Conservation (phyloP, 2,888 invertebrate species). For the Laothoe populi region DNA sequence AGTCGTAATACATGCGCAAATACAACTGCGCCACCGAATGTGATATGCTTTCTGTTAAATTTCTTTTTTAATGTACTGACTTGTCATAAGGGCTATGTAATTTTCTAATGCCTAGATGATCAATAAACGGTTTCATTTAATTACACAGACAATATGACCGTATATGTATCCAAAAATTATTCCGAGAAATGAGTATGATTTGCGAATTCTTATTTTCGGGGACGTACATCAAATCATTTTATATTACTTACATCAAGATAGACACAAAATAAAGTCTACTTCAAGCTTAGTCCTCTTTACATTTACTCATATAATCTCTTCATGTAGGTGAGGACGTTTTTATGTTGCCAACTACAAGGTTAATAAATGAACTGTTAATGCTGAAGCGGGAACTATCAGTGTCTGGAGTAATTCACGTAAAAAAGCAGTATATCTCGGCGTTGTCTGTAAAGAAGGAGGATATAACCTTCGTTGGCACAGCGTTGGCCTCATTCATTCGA, state of each 20-base stretch:
- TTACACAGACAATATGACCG: no score
- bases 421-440: conserved; percentile 1
- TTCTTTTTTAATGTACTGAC: no score
- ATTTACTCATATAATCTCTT: not conserved
- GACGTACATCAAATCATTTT: not conserved
- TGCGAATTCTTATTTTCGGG: not conserved
- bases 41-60: no score
- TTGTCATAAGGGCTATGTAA: no score
- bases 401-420: conserved; percentile 21
- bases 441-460: conserved; percentile 8
- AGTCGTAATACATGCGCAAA: no score
- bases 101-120: no score
- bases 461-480: conserved; percentile 11
- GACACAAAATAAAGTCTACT: not conserved
- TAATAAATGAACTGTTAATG: not conserved
- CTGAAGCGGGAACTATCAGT: not conserved
- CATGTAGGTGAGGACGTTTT: not conserved
- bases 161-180: not conserved
- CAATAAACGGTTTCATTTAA: no score
- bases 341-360: not conserved
- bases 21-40: no score
- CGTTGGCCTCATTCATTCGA: conserved; percentile 25
- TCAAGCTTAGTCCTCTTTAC: not conserved
- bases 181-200: not conserved
- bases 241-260: not conserved